A percentile compares a stretch with the other conserved stretches of the same genome.
These are phyloP conservation scores for Tretioscincus oriximinensis DNA, from an alignment of 2,113 vertebrate genomes.

Conservation along the genomic window DNA sequence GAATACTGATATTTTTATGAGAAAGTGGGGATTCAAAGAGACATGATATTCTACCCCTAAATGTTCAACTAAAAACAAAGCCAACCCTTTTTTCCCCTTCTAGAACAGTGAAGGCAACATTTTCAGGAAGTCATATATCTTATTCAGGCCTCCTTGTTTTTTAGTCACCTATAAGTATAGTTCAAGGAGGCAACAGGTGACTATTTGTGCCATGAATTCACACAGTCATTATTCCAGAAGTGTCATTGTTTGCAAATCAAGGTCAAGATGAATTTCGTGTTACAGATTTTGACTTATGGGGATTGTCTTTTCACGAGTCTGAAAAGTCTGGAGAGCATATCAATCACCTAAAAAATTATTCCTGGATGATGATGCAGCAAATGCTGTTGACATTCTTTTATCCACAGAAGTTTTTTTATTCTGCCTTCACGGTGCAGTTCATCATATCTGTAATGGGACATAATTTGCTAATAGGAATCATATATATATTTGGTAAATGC, in stretches of 20 bases:
- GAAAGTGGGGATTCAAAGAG: slow-evolving; percentile 7
- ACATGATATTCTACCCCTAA: slow-evolving; percentile 33
- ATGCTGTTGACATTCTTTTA: not conserved
- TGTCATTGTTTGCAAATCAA: slow-evolving; percentile 13
- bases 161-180: slow-evolving; percentile 29
- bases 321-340: not conserved
- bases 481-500: slow-evolving; percentile 17
- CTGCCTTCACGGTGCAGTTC: not conserved
- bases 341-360: not conserved
- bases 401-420: not conserved
- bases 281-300: slow-evolving; percentile 19
- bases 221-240: not conserved
- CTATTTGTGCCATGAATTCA: slow-evolving; percentile 16
- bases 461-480: not conserved
- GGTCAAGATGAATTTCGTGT: slow-evolving; percentile 24
- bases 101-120: not conserved
- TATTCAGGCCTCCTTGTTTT: not conserved
- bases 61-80: slow-evolving; percentile 36
- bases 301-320: not conserved
- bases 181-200: slow-evolving; percentile 37
- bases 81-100: slow-evolving; percentile 19
- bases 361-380: not conserved
- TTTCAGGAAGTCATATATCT: not conserved
- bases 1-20: slow-evolving; percentile 40
- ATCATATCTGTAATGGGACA: slow-evolving; percentile 17